These are phyloP conservation scores for Teleogryllus oceanicus DNA, from an alignment of 2,888 invertebrate genomes.

Conservation along the genomic window DNA sequence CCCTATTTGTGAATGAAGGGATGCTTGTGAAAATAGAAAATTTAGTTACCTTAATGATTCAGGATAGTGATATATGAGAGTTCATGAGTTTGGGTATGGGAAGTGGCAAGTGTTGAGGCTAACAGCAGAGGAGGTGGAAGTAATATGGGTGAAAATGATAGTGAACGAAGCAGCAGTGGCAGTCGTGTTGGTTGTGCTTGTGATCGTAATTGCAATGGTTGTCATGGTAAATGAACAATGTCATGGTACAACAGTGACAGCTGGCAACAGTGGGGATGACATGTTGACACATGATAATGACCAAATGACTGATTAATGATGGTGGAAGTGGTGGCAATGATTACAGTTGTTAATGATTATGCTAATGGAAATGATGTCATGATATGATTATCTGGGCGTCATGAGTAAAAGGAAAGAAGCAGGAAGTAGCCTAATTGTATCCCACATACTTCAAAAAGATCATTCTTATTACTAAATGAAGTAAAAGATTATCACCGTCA, in stretches of 20 bases:
- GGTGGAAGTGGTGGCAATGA: too few species aligned
- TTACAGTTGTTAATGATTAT: background rate
- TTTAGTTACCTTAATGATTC: background rate
- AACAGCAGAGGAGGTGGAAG: background rate
- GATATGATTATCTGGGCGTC: background rate
- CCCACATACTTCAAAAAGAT: constrained; percentile 26
- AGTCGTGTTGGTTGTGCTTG: constrained; percentile 18
- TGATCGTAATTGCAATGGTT: constrained; percentile 18
- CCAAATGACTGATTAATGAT: background rate
- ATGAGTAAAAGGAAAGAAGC: constrained; percentile 22
- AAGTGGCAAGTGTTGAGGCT: background rate
- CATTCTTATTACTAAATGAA: constrained; percentile 4
- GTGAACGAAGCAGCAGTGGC: constrained; percentile 18
- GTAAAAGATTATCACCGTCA: constrained; percentile 1
- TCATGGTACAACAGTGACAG: constrained; percentile 18
- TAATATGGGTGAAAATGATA: constrained; percentile 3
- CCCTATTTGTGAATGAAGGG: background rate
- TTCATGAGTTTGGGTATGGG: background rate
- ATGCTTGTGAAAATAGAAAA: constrained; percentile 7
- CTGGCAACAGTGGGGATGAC: background rate
- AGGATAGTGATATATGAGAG: background rate
- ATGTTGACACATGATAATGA: background rate
- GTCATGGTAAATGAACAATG: constrained; percentile 2
- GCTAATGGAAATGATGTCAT: background rate
- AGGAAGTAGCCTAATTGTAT: constrained; percentile 26